Evolutionary conservation across 2,888 invertebrate species (phyloP).

Genomic region (Aphrophora alni): DNA sequence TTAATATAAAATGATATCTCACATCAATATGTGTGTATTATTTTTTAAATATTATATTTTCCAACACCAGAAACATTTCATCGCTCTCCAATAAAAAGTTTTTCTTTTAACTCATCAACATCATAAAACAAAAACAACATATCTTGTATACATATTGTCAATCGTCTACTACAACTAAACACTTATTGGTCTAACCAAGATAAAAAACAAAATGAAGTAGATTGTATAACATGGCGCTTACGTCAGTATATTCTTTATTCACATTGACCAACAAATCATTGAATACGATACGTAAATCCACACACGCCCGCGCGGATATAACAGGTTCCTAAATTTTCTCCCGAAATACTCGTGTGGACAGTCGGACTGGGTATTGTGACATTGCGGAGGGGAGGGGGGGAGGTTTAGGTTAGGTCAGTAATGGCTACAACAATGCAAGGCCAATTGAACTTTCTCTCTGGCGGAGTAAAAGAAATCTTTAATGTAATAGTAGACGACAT

Average conservation of each 20-base stretch:
- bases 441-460: neutral
- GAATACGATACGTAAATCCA: neutral
- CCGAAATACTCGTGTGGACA: neutral
- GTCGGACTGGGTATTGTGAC: neutral
- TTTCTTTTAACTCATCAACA: too few relatives aligned
- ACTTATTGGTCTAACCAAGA: too few relatives aligned
- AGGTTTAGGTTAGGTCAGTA: constrained; percentile 1
- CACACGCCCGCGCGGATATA: neutral
- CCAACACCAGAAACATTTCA: too few relatives aligned
- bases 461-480: neutral
- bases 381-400: neutral
- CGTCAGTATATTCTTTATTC: neutral
- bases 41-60: too few relatives aligned
- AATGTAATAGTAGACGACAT: constrained; percentile 1
- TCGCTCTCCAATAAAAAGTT: too few relatives aligned
- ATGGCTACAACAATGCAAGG: constrained; percentile 2
- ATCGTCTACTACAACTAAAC: too few relatives aligned
- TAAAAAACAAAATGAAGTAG: too few relatives aligned
- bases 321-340: constrained; percentile 2
- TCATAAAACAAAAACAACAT: too few relatives aligned
- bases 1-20: too few relatives aligned
- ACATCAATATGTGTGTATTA: too few relatives aligned
- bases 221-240: neutral
- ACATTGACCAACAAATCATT: neutral
- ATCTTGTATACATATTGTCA: too few relatives aligned